phyloP scores from a whole-genome alignment of 1,140 invertebrate genomes.

The Ectropis grisescens region DNA sequence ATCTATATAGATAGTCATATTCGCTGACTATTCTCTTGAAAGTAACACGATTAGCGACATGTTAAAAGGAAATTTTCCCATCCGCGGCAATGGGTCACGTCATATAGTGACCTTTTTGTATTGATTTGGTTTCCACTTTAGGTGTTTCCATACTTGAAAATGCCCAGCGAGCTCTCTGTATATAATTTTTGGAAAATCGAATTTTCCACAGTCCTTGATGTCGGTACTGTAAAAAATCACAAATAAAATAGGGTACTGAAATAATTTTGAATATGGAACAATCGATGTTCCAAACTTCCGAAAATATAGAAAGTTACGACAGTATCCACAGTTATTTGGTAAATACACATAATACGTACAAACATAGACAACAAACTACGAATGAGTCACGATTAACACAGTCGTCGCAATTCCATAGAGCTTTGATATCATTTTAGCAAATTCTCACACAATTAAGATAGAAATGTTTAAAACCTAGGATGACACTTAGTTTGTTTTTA shows the following conservation, averaged over 20 bases:
- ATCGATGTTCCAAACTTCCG: constrained; percentile 55
- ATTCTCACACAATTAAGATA: too few species aligned
- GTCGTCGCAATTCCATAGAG: constrained; percentile 66
- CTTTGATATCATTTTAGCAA: not conserved
- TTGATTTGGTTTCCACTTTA: constrained; percentile 82
- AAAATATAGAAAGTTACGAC: constrained; percentile 50
- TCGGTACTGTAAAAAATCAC: constrained; percentile 1
- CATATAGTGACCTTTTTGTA: constrained; percentile 74
- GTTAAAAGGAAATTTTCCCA: constrained; percentile 37
- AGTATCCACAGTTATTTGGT: constrained; percentile 48
- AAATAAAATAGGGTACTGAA: too few species aligned
- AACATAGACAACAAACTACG: constrained; percentile 59
- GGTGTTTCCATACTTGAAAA: constrained; percentile 55
- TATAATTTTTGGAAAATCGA: constrained; percentile 45
- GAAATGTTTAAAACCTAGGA: too few species aligned
- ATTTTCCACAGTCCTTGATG: constrained; percentile 5
- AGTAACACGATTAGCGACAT: constrained; percentile 28
- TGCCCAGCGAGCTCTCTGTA: constrained; percentile 43
- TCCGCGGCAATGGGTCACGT: constrained; percentile 71
- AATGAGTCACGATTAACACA: constrained; percentile 56
- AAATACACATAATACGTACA: constrained; percentile 64
- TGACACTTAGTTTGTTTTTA: too few species aligned
- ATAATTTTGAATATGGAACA: too few species aligned
- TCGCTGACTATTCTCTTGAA: too few species aligned
- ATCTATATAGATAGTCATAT: too few species aligned